Base-by-base conservation (phyloP, 37 sponge, comb jelly and placozoan genomes). In the Beroe forskalii region DNA sequence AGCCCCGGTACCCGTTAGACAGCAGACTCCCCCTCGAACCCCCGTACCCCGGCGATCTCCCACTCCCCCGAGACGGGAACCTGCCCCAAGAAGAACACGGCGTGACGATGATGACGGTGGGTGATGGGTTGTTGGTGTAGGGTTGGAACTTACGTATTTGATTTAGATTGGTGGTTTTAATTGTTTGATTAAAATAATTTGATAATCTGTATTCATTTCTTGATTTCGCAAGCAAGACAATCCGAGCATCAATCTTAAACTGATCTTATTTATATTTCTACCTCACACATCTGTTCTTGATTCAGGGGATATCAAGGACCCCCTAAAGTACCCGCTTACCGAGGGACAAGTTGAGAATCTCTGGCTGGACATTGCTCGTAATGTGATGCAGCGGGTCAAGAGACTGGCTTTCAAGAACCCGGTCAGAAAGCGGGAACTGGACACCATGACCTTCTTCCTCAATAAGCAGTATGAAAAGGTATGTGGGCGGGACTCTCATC, bases 301-400 rank as follows among this genome's bases (percentile, higher is more conserved):
- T 64, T 25, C 86, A 80, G 86, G 86, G 9, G 86, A 80, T 25
- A 80, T 80, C n/a, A 80, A 37, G 0, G 86, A 37, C 30, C 86
- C 86, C n/a, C 86, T 80, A 28, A 44, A 22, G 35, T 43, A 32
- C 12, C 86, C 86, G 14, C 86, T 80, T 0, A 41, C 55, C 3
- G 25, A 80, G 42, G 19, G 35, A 20, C 86, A 80, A 80, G 86
- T 80, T 3, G 38, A 80, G 28, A 80, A 44, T 30, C 86, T 80
- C 30, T 80, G 86, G 86, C 55, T 80, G 55, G 86, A 80, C 4
- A 27, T 80, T 25, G 86, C 86, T 24, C 86, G 86, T 8, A 80
- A 80, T 43, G 86, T 80, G 4, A 80, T 80, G 86, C 86, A 80
- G 86, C 44, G 86, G 28, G 86, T 80, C 2, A 80, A 80, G 55